phyloP scores from a whole-genome alignment of 2,888 invertebrate genomes.

The Tuta absoluta region DNA sequence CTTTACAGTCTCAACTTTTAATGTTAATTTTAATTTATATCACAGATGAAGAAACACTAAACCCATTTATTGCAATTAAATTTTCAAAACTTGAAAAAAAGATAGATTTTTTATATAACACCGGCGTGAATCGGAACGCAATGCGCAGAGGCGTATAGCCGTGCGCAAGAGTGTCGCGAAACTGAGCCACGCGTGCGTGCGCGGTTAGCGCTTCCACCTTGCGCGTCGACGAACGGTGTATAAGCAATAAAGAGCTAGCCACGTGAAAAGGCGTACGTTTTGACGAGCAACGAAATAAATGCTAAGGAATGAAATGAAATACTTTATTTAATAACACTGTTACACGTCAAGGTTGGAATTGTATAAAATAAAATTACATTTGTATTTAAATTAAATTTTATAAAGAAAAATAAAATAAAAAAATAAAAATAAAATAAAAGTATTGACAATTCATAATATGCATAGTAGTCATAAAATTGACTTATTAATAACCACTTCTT shows the following conservation, averaged over 20 bases:
- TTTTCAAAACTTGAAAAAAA: slow-evolving; percentile 37
- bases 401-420: no score
- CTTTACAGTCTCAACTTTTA: slow-evolving; percentile 32
- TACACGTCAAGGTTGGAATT: no score
- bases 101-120: slow-evolving; percentile 54
- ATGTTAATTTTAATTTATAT: not conserved
- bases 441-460: no score
- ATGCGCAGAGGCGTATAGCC: slow-evolving; percentile 46
- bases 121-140: slow-evolving; percentile 44
- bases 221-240: slow-evolving; percentile 13
- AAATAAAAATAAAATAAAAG: no score
- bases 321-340: no score
- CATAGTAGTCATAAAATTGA: no score
- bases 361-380: no score
- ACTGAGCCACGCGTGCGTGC: slow-evolving; percentile 48
- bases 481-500: no score
- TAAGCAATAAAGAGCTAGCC: not conserved
- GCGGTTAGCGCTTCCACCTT: slow-evolving; percentile 17
- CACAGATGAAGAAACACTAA: slow-evolving; percentile 13
- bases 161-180: slow-evolving; percentile 53
- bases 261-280: no score
- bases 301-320: no score
- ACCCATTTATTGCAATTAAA: slow-evolving; percentile 28
- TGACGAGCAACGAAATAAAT: no score
- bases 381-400: no score